Percentiles rank a stretch among this genome's conserved stretches.
phyloP scores from a whole-genome alignment of 2,797 vertebrate genomes.

The Squalus acanthias region DNA sequence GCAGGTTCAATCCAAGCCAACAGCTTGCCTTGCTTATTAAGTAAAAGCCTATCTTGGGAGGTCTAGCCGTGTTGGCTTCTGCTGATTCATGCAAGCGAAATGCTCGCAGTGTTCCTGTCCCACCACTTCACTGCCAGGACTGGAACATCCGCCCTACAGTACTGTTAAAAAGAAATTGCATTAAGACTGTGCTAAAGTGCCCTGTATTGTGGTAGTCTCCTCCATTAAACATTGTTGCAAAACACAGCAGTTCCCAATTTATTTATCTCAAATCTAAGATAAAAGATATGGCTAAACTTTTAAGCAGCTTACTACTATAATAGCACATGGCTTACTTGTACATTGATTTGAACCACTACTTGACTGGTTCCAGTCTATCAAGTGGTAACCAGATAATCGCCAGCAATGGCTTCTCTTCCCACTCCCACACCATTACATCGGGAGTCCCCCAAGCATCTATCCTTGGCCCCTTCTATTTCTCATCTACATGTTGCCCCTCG shows the following conservation, averaged over 20 bases:
- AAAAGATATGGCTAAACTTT: not conserved
- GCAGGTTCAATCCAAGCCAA: not conserved
- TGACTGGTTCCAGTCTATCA: not conserved
- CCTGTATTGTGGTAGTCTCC: not conserved
- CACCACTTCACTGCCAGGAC: not conserved
- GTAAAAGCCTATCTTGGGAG: not conserved
- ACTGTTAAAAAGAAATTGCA: not conserved
- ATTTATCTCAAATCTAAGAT: not conserved
- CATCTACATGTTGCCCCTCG: not conserved
- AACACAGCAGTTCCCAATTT: not conserved
- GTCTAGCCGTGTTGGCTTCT: not conserved
- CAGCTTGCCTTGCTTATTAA: not conserved
- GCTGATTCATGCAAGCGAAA: not conserved
- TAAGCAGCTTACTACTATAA: not conserved
- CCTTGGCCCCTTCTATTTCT: not conserved
- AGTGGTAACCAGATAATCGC: not conserved
- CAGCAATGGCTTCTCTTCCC: not conserved
- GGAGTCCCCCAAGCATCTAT: not conserved
- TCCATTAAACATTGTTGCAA: not conserved
- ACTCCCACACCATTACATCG: not conserved
- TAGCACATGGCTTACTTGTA: not conserved
- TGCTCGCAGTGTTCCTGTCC: not conserved
- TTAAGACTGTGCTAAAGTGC: not conserved
- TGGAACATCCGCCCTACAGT: not conserved
- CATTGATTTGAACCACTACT: not conserved